Percentiles rank a stretch among this genome's conserved stretches.
Evolutionary conservation across 1,140 invertebrate genomes (phyloP).

Genomic region (Eriocheir sinensis): DNA sequence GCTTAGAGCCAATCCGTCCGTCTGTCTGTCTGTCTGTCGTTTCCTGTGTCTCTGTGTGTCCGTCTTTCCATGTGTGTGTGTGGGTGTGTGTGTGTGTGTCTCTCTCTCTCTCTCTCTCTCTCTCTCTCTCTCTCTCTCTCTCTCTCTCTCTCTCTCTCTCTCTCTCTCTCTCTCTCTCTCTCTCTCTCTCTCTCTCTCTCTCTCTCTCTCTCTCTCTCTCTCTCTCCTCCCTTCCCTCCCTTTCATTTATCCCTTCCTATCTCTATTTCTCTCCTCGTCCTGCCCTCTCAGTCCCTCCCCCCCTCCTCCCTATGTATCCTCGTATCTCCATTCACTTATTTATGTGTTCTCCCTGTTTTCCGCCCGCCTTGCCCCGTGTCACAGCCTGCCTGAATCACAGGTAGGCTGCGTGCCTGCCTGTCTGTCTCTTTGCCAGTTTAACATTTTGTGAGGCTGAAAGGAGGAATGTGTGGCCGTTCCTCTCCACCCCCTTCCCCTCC

Average conservation of each 20-base stretch:
- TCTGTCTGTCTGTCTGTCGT: neutral
- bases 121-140: constrained; percentile 17
- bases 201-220: constrained; percentile 49
- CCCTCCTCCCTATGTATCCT: neutral
- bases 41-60: neutral
- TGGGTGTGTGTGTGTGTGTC: neutral
- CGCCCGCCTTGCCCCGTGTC: no score
- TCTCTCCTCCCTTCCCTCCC: constrained; percentile 28
- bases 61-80: no score
- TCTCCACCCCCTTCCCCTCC: no score
- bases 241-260: neutral
- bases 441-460: no score
- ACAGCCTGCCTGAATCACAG: no score
- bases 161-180: no score
- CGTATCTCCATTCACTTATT: no score
- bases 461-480: no score
- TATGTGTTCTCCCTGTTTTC: no score
- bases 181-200: constrained; percentile 28
- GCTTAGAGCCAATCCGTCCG: no score
- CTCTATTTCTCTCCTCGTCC: neutral
- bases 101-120: constrained; percentile 4
- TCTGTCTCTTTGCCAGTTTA: no score
- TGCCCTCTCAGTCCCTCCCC: neutral
- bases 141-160: neutral
- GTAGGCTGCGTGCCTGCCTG: no score